Conservation (phyloP, 2,797 vertebrate species). For the Danio jaintianensis region DNA sequence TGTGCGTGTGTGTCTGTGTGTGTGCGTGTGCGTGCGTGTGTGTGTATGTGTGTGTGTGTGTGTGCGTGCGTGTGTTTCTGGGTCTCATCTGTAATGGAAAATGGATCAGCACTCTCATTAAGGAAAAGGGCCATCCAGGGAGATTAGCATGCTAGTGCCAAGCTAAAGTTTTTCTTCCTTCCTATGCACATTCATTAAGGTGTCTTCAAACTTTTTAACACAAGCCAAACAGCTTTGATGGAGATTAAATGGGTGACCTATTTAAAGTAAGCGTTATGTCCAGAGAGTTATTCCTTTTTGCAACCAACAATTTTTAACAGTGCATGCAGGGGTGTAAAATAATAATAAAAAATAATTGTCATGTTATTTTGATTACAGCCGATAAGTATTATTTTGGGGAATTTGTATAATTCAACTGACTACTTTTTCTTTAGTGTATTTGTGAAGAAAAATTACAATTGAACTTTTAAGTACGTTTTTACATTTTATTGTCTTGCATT, state of each 20-base stretch:
- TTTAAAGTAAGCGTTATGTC: conserved; percentile 18
- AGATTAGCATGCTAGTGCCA: conserved; percentile 28
- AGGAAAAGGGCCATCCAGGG: conserved; percentile 26
- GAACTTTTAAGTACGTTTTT: no score
- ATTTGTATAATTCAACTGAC: no score
- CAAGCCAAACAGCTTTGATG: conserved; percentile 46
- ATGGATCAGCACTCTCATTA: conserved; percentile 42
- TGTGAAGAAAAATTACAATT: no score
- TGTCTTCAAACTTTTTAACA: conserved; percentile 33
- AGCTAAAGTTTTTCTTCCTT: conserved; percentile 35
- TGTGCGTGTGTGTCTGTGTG: no score
- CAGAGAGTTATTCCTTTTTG: background rate
- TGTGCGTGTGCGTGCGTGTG: background rate
- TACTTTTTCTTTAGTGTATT: no score
- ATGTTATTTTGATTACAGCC: no score
- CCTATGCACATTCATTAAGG: conserved; percentile 32
- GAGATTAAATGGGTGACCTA: conserved; percentile 54
- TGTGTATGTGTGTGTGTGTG: conserved; percentile 9
- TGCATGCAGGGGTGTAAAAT: background rate
- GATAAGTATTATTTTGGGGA: no score
- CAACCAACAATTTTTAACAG: background rate
- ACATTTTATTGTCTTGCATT: no score
- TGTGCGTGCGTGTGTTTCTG: background rate
- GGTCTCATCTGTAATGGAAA: conserved; percentile 50
- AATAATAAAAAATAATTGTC: no score